phyloP scores from a whole-genome alignment of 2,888 invertebrate species.

The Trachelus iudaicus region DNA sequence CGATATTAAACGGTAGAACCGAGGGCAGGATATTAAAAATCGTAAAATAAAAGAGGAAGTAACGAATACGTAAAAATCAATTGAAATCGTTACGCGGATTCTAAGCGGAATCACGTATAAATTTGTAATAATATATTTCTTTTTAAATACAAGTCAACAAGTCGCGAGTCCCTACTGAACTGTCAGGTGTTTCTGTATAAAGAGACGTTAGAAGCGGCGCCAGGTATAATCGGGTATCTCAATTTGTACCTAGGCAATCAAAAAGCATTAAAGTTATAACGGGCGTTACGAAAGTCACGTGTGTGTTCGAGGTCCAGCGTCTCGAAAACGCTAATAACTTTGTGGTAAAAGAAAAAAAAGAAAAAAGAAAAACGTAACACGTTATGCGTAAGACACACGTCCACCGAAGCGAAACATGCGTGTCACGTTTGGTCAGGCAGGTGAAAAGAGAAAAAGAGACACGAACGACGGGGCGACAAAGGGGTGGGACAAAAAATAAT shows the following conservation, averaged over 20 bases:
- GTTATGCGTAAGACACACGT: neutral
- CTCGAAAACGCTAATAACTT: neutral
- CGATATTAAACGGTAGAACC: neutral
- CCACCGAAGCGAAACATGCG: neutral
- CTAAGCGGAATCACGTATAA: neutral
- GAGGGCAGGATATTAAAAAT: neutral
- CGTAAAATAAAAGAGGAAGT: neutral
- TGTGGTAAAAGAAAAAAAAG: neutral
- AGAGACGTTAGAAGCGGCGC: neutral
- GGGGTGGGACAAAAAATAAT: neutral
- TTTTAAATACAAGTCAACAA: no score
- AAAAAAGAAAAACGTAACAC: neutral
- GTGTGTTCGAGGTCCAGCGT: neutral
- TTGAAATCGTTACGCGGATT: neutral
- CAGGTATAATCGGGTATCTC: neutral
- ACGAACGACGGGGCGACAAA: neutral
- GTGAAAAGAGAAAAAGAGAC: neutral
- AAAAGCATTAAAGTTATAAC: neutral
- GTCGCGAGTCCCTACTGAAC: no score
- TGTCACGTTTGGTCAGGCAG: neutral
- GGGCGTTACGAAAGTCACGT: neutral
- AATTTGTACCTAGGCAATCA: neutral
- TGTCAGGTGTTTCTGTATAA: neutral
- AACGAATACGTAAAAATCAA: neutral
- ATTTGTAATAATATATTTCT: neutral